Base-by-base conservation (phyloP, 1,140 invertebrate genomes). In the Eulimnadia texana region DNA sequence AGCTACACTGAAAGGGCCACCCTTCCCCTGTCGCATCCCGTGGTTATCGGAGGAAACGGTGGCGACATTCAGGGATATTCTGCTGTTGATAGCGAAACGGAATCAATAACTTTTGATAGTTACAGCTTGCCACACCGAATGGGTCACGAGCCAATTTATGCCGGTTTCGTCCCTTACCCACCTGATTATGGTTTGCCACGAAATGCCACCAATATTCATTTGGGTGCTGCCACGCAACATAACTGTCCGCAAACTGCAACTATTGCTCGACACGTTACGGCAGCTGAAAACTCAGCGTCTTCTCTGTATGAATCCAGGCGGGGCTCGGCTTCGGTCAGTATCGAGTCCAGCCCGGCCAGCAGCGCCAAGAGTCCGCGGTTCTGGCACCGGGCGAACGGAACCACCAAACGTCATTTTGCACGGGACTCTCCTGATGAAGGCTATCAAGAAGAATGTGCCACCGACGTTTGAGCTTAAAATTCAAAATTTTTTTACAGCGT, bases 401-500 rank as follows among this genome's bases (percentile, higher is more conserved):
- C 27, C 47, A 27, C 11, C 62, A 51, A 63, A 24, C 57, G 47
- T 3, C 47, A 56, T 61, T 47, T 63, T 24, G 49, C 33, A 13
- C 24, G 62, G 33, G 62, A 63, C 28, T 63, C 62, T 19, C 62
- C 62, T 19, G 62, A 63, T 50, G 62, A 63, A 52, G 62, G 62
- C 16, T 63, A 63, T 33, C 62, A 63, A 52, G 62, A 63, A 33
- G 62, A 63, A 60, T 57, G 62, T 50, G 55, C 62, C 22, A 58
- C 62, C 9, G 62, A 63, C 23, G 62, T 63, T 19, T 63, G 51
- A 42, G 33, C 33, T 16, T 42, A 16, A 42, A 42, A 42, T 6
- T 42, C 6, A 42, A 16, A 6, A 42, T 6, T 42, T 42, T 42
- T 42, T 16, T 42, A 16, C 33, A 42, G 33, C 33, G 33, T 16